Conservation (phyloP, 2,888 invertebrate species). For the Phanerotoma sp. region DNA sequence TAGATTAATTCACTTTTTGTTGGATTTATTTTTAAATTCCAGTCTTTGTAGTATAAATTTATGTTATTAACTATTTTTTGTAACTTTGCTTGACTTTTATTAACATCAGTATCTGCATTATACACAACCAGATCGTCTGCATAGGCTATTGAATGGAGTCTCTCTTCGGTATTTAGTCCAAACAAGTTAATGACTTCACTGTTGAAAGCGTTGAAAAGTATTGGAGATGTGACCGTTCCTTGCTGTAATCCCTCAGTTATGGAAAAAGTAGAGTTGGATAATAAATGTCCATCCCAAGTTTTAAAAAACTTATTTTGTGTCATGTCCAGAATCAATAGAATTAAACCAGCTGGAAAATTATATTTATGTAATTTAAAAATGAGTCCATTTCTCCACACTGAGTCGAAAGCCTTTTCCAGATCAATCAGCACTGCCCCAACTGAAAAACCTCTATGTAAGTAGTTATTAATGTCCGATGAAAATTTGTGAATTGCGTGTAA, state of each 20-base stretch:
- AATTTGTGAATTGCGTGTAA: slow-evolving; percentile 27
- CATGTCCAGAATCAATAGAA: background rate
- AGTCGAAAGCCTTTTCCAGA: slow-evolving; percentile 19
- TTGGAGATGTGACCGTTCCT: slow-evolving; percentile 27
- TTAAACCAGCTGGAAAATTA: slow-evolving; percentile 2
- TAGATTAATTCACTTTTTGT: no score
- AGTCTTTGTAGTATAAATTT: no score
- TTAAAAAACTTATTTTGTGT: background rate
- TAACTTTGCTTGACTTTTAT: background rate
- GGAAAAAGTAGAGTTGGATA: background rate
- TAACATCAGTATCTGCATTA: background rate
- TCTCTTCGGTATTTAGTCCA: background rate
- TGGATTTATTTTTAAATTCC: no score
- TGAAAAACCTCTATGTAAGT: slow-evolving; percentile 1
- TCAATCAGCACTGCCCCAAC: slow-evolving; percentile 21
- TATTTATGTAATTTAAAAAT: background rate
- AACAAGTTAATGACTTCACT: slow-evolving; percentile 24
- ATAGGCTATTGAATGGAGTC: slow-evolving; percentile 13
- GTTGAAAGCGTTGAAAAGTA: slow-evolving; percentile 29
- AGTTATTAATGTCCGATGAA: background rate
- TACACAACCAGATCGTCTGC: background rate
- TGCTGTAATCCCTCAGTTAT: slow-evolving; percentile 26
- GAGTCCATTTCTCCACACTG: slow-evolving; percentile 9
- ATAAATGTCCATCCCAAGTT: slow-evolving; percentile 4
- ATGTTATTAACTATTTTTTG: no score